Percentiles rank a stretch among this genome's conserved stretches.
Evolutionary conservation across 2,888 invertebrate genomes (phyloP).

Genomic region (Amphipoea oculea): DNA sequence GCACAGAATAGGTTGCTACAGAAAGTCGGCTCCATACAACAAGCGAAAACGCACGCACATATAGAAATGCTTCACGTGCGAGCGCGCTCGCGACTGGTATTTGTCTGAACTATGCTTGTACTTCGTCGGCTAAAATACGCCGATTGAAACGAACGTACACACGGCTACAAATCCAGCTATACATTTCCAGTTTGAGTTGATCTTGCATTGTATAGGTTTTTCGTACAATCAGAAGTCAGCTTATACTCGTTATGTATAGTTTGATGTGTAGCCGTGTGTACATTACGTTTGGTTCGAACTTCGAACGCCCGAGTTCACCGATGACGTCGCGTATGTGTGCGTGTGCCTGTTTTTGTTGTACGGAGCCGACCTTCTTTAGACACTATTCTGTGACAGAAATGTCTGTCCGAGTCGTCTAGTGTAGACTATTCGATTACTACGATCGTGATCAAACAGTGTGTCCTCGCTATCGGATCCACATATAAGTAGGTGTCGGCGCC

Average conservation of each 20-base stretch:
- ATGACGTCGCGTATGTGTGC: background rate
- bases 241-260: too few species aligned
- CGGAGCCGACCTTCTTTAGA: background rate
- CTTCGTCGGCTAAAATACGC: background rate
- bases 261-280: too few species aligned
- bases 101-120: too few species aligned
- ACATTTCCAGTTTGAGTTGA: too few species aligned
- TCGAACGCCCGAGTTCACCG: too few species aligned
- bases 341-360: background rate
- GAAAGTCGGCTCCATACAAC: background rate
- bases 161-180: too few species aligned
- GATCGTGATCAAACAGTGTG: slow-evolving; percentile 67
- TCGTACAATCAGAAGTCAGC: too few species aligned
- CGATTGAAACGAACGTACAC: too few species aligned
- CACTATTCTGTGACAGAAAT: background rate
- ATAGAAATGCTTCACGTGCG: background rate
- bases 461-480: slow-evolving; percentile 39
- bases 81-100: background rate
- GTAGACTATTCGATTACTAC: slow-evolving; percentile 67
- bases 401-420: slow-evolving; percentile 34
- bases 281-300: too few species aligned
- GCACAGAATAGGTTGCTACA: background rate
- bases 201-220: too few species aligned
- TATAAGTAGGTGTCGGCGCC: slow-evolving; percentile 27
- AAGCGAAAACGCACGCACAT: too few species aligned